Conservation (phyloP, 2,888 invertebrate genomes). For the Nymphalis polychloros region DNA sequence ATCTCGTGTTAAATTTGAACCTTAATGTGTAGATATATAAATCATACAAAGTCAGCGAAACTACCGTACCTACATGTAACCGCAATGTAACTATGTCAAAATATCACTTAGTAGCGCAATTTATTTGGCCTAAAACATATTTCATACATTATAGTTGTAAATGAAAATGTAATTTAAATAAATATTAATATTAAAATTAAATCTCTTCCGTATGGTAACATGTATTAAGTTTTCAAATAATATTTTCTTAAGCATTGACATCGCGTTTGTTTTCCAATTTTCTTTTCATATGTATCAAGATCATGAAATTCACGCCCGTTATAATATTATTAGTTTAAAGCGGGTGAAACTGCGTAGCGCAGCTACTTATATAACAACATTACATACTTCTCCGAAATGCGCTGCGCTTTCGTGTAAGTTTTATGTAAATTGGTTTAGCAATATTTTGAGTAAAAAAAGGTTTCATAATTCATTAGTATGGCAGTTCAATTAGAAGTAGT, state of each 20-base stretch:
- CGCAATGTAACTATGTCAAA: conserved; percentile 20
- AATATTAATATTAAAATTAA: neutral
- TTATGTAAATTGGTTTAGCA: too few species aligned
- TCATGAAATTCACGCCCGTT: too few species aligned
- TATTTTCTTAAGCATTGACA: neutral
- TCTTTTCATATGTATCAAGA: too few species aligned
- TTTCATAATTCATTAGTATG: too few species aligned
- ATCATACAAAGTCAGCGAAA: conserved; percentile 11
- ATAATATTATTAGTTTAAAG: too few species aligned
- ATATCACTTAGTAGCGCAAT: conserved; percentile 16
- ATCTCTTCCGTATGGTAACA: neutral
- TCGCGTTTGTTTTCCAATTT: too few species aligned
- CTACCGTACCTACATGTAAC: conserved; percentile 17
- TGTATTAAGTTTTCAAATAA: neutral
- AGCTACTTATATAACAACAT: too few species aligned
- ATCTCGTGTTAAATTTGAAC: neutral
- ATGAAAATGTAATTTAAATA: neutral
- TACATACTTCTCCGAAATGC: too few species aligned
- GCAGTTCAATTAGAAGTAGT: too few species aligned
- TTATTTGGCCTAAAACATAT: neutral
- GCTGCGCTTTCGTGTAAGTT: too few species aligned
- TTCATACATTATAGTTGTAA: neutral
- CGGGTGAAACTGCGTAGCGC: too few species aligned
- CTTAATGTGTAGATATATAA: conserved; percentile 2
- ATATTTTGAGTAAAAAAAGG: too few species aligned